Conservation (phyloP, 2,797 vertebrate species). For the Enteromius trimaculatus region DNA sequence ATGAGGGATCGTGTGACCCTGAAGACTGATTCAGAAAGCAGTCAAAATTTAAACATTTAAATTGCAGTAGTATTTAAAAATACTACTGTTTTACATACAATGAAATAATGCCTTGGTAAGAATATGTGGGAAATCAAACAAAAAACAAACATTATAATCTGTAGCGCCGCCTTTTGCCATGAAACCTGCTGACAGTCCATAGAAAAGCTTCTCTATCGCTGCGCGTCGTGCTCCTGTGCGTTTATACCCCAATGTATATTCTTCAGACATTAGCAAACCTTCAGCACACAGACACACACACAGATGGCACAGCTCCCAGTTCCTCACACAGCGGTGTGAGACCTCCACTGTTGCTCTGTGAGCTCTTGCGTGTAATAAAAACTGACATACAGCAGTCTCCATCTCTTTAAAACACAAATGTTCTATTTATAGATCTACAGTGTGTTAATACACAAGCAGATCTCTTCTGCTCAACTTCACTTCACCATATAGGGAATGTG, state of each 20-base stretch:
- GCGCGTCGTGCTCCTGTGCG: too few species aligned
- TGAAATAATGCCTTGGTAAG: too few species aligned
- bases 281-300: slow-evolving; percentile 9
- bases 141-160: too few species aligned
- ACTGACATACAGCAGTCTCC: background rate
- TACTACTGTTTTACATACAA: too few species aligned
- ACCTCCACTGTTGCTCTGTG: slow-evolving; percentile 19
- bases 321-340: slow-evolving; percentile 20
- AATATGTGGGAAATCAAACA: too few species aligned
- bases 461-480: background rate
- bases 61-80: too few species aligned
- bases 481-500: slow-evolving; percentile 54
- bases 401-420: background rate
- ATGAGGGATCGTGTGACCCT: background rate
- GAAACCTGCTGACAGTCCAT: too few species aligned
- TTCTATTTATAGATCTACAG: background rate
- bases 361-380: background rate
- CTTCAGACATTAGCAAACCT: background rate
- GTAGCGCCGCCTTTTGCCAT: too few species aligned
- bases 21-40: background rate
- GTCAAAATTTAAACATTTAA: too few species aligned
- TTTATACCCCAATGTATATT: background rate
- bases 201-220: too few species aligned
- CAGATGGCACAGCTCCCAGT: slow-evolving; percentile 10
- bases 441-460: slow-evolving; percentile 1